phyloP scores from a whole-genome alignment of 2,797 vertebrate species.

The Cyprinella venusta region DNA sequence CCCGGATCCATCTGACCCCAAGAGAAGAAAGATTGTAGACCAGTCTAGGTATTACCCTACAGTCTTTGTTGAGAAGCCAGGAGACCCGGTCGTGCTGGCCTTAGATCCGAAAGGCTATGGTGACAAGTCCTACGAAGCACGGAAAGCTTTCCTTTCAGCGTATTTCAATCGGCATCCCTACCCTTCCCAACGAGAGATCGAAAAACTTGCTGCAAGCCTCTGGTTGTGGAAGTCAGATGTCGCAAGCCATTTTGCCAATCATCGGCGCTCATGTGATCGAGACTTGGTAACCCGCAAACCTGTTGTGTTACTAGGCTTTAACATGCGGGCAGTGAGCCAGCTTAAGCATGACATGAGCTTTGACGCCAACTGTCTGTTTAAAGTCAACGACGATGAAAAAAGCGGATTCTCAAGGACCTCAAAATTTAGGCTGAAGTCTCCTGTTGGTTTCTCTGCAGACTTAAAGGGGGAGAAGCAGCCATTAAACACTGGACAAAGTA shows the following conservation, averaged over 20 bases:
- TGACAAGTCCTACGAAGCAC: constrained; percentile 92
- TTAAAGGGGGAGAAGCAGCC: constrained; percentile 34
- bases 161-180: constrained; percentile 96
- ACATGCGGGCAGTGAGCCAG: constrained; percentile 91
- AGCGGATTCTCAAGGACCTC: constrained; percentile 76
- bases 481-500: constrained; percentile 74
- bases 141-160: constrained; percentile 92
- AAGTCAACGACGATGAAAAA: constrained; percentile 77
- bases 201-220: constrained; percentile 90
- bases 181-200: constrained; percentile 87
- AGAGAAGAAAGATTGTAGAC: constrained; percentile 84
- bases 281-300: constrained; percentile 84
- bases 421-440: constrained; percentile 78
- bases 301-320: constrained; percentile 90
- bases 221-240: constrained; percentile 99
- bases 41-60: constrained; percentile 74
- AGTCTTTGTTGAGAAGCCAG: constrained; percentile 79
- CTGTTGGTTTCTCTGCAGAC: constrained; percentile 47
- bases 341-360: constrained; percentile 91
- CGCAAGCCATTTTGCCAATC: constrained; percentile 89
- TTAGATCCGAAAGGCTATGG: constrained; percentile 93
- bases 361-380: constrained; percentile 80
- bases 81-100: constrained; percentile 84
- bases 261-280: constrained; percentile 84
- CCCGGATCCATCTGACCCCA: constrained; percentile 79